phyloP scores from a whole-genome alignment of 2,113 vertebrate genomes.

The Ursus arctos region DNA sequence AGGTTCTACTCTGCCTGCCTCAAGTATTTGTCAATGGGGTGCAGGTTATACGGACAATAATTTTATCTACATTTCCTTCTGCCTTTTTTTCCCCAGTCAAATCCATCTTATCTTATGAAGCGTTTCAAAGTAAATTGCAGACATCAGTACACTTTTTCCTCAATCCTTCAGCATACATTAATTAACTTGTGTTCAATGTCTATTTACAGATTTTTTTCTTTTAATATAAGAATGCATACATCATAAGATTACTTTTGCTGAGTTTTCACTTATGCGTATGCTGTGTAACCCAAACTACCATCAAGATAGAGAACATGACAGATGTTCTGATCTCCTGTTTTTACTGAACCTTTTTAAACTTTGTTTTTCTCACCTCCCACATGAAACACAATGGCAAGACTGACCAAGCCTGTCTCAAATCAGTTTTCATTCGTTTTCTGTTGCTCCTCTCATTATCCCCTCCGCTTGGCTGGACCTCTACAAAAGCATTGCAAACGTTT shows the following conservation, averaged over 20 bases:
- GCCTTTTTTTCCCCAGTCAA: too few species aligned
- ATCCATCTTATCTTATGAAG: background rate
- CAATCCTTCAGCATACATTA: background rate
- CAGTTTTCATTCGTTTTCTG: background rate
- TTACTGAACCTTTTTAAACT: background rate
- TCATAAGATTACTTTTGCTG: background rate
- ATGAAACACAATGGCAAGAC: background rate
- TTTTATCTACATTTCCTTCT: too few species aligned
- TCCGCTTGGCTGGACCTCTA: background rate
- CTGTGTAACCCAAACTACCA: background rate
- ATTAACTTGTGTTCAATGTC: background rate
- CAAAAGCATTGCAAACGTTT: background rate
- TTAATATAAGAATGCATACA: background rate
- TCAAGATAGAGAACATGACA: background rate
- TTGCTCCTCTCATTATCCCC: background rate
- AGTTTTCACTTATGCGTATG: background rate
- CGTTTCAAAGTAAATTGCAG: slow-evolving; percentile 14
- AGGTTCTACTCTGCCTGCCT: too few species aligned
- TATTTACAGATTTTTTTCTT: background rate
- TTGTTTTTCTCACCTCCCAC: background rate
- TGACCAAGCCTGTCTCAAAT: background rate
- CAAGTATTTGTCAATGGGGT: too few species aligned
- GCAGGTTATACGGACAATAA: too few species aligned
- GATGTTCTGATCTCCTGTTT: background rate
- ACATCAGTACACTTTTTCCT: background rate